Conservation (phyloP, 1,140 invertebrate genomes). For the Trachelipus rathkii region DNA sequence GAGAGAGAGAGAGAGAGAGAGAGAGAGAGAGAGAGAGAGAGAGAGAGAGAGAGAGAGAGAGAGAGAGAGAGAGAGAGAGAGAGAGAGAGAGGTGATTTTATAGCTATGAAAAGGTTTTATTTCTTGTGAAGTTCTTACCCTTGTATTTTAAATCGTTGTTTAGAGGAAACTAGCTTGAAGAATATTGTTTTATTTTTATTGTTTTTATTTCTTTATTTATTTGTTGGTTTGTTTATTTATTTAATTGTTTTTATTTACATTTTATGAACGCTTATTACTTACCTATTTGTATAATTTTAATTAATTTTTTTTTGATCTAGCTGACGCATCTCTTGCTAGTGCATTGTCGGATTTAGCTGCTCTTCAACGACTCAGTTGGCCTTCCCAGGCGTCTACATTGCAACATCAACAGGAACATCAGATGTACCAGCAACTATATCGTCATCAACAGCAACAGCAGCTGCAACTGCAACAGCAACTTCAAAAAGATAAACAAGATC, state of each 20-base stretch:
- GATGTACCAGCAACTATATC: constrained; percentile 17
- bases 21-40: no score
- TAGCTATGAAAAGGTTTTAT: no score
- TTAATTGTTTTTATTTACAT: neutral
- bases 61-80: no score
- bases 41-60: no score
- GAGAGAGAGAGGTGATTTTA: no score
- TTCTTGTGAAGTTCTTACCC: no score
- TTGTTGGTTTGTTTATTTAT: no score
- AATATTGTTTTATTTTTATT: no score
- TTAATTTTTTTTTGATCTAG: neutral
- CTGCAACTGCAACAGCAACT: constrained; percentile 13
- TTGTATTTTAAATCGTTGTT: no score
- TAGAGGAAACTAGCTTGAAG: no score
- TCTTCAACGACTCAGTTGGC: neutral
- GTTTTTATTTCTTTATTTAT: no score
- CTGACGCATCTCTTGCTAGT: neutral
- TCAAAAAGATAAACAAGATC: constrained; percentile 5
- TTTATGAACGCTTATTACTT: neutral
- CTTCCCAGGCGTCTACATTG: neutral
- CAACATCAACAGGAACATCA: constrained; percentile 21
- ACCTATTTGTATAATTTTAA: neutral
- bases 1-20: no score
- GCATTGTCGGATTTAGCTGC: neutral
- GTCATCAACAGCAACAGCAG: neutral